These are phyloP conservation scores for Trinectes maculatus DNA, from an alignment of 2,113 vertebrate species.

Conservation along the genomic window DNA sequence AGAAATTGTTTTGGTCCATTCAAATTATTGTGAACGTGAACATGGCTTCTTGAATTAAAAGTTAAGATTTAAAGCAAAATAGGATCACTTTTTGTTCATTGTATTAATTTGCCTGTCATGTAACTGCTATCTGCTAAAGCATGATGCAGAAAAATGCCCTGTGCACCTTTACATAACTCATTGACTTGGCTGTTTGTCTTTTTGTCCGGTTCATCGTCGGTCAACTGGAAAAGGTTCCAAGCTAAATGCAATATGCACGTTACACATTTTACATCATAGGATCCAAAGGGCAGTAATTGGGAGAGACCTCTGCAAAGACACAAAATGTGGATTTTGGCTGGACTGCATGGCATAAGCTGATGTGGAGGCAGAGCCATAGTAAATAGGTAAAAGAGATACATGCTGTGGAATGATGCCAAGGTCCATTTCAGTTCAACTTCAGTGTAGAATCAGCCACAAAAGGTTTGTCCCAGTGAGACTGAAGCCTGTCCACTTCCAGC, in stretches of 20 bases:
- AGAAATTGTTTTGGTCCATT: no score
- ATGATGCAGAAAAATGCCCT: no score
- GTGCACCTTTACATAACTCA: neutral
- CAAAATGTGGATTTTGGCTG: slow-evolving; percentile 22
- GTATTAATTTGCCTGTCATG: no score
- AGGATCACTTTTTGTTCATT: no score
- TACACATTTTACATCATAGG: neutral
- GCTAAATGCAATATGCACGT: neutral
- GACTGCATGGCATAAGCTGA: neutral
- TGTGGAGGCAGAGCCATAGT: slow-evolving; percentile 8
- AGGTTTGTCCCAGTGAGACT: neutral
- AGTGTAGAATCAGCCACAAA: neutral
- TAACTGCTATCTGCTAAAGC: no score
- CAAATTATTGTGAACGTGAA: no score
- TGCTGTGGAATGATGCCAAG: neutral
- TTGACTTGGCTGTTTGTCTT: neutral
- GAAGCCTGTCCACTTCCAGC: neutral
- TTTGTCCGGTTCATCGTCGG: neutral
- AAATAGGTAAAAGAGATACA: slow-evolving; percentile 13
- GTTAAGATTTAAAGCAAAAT: no score
- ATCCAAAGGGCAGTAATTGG: slow-evolving; percentile 17
- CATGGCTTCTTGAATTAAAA: no score
- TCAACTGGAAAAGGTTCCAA: neutral
- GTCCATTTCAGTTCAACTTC: slow-evolving; percentile 13
- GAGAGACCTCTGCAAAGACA: neutral